Conservation (phyloP, 2,888 invertebrate genomes). For the Baronia brevicornis region DNA sequence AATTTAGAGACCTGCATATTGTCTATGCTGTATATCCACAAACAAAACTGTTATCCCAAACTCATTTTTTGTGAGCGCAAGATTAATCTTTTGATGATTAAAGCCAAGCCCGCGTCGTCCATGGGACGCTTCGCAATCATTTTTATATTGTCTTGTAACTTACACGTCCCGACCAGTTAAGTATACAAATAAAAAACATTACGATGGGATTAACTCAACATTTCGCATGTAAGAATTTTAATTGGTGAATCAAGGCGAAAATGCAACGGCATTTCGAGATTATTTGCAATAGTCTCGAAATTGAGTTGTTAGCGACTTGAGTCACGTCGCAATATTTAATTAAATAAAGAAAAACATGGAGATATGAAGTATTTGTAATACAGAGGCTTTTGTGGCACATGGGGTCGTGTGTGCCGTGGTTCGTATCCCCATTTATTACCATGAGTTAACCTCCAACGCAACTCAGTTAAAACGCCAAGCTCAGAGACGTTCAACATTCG, state of each 20-base stretch:
- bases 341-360: slow-evolving; percentile 43
- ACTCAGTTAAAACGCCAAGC: slow-evolving; percentile 9
- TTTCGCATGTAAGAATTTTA: slow-evolving; percentile 25
- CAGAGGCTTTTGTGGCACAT: slow-evolving; percentile 28
- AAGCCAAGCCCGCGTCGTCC: slow-evolving; percentile 28
- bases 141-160: slow-evolving; percentile 55
- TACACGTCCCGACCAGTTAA: slow-evolving; percentile 59
- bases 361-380: slow-evolving; percentile 57
- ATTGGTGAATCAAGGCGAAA: slow-evolving; percentile 20
- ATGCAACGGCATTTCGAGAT: not conserved
- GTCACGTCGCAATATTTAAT: slow-evolving; percentile 28
- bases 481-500: too few species aligned
- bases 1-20: too few species aligned
- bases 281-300: slow-evolving; percentile 2
- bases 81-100: slow-evolving; percentile 43
- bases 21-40: too few species aligned
- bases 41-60: slow-evolving; percentile 24
- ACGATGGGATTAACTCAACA: slow-evolving; percentile 38
- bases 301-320: too few species aligned
- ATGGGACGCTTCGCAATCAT: slow-evolving; percentile 21
- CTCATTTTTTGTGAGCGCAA: slow-evolving; percentile 36
- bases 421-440: slow-evolving; percentile 69
- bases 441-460: slow-evolving; percentile 27
- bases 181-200: slow-evolving; percentile 42
- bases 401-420: slow-evolving; percentile 58